Conservation (phyloP, 2,797 vertebrate genomes). For the Nannoperca obscura region DNA sequence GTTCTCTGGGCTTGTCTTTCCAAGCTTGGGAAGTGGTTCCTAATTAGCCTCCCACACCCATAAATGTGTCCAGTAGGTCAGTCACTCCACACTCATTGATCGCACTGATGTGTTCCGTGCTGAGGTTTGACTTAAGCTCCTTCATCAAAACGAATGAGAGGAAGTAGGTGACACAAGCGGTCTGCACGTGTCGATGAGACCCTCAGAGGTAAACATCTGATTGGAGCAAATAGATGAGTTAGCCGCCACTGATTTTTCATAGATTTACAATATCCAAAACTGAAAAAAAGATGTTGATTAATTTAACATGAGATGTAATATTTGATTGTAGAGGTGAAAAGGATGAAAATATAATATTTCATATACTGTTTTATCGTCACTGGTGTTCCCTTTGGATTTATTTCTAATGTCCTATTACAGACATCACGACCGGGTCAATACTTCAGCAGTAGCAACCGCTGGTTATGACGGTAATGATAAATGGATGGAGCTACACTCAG, state of each 20-base stretch:
- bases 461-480: conserved; percentile 88
- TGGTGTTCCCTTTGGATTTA: conserved; percentile 73
- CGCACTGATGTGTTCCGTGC: conserved; percentile 77
- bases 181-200: conserved; percentile 63
- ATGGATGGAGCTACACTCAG: conserved; percentile 89
- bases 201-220: conserved; percentile 50
- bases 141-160: conserved; percentile 75
- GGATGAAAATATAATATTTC: conserved; percentile 44
- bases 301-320: conserved; percentile 36
- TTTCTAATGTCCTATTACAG: conserved; percentile 76
- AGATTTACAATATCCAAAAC: conserved; percentile 13
- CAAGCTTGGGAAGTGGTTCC: conserved; percentile 86
- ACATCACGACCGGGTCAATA: conserved; percentile 79
- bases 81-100: conserved; percentile 84
- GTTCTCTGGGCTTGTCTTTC: conserved; percentile 82
- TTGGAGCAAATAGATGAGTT: conserved; percentile 20
- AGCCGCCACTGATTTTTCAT: not conserved
- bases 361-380: conserved; percentile 45
- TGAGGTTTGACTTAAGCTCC: conserved; percentile 74
- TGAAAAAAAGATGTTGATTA: conserved; percentile 5
- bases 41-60: conserved; percentile 91
- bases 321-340: conserved; percentile 57
- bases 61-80: conserved; percentile 87
- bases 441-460: conserved; percentile 73
- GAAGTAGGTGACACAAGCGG: conserved; percentile 72